Evolutionary conservation across 1,140 invertebrate genomes (phyloP), one percentile per base, ranked within the genome.

Genomic region (Ostrea denselamellosa): DNA sequence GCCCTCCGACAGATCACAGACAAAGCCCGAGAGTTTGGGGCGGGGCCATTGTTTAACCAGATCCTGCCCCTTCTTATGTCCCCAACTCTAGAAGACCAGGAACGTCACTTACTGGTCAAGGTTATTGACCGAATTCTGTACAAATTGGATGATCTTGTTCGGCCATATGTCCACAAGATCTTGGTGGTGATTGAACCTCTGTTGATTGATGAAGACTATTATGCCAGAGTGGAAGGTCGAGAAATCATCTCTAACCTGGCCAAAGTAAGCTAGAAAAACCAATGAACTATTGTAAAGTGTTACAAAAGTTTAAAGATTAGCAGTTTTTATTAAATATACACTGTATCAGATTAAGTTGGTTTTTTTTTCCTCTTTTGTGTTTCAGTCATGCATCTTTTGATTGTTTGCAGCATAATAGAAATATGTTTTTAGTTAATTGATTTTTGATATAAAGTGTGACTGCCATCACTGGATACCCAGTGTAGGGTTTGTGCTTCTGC

Each of bases 181-280:
- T 95, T 99, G 52, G 99, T 99, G 0, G 99, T 99, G 1, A 99
- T 99, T 95, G 99, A 99, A 95, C 99, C 99, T 0, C 95, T 99
- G 54, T 95, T 99, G 8, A 99, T 99, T 94, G 99, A 99, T 95
- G 99, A 99, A 96, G 99, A 99, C 95, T 99, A 99, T 94, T 99
- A 99, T 95, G 99, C 99, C 65, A 97, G 99, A 94, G 99, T 99
- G 8, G 99, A 99, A 95, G 99, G 99, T 85, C 96, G 99, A 94
- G 99, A 99, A 95, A 99, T 99, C 89, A 99, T 99, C 93, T 99
- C 99, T 0, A 99, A 99, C 96, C 96, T 99, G 91, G 99, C 99
- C 0, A 99, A 99, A 93, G 95, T 95, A 90, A 82, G 91, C 87
- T 54, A n/a, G n/a, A n/a, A n/a, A n/a, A n/a, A 51, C 10, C 89